Percentiles rank a stretch among this genome's conserved stretches.
These are phyloP conservation scores for Dinocampus coccinellae DNA, from an alignment of 2,888 invertebrate species.

Conservation along the genomic window DNA sequence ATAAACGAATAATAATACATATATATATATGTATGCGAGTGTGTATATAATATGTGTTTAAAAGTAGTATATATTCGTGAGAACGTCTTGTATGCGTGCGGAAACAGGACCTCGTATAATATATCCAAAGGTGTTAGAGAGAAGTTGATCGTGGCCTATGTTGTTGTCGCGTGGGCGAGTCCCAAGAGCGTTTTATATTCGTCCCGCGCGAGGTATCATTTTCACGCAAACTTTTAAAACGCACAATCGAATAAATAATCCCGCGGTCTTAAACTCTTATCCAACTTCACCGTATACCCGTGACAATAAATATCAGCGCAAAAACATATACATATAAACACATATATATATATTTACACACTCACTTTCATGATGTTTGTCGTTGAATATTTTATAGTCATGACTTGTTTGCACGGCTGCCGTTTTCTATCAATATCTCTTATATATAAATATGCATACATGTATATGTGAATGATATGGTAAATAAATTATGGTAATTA, in stretches of 20 bases:
- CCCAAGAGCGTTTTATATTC: conserved; percentile 66
- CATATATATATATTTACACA: neutral
- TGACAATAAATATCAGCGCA: conserved; percentile 60
- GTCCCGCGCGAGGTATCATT: conserved; percentile 65
- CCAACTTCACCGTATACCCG: conserved; percentile 62
- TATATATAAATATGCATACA: neutral
- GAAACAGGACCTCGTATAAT: conserved; percentile 61
- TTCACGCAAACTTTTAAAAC: conserved; percentile 63
- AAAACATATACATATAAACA: conserved; percentile 34
- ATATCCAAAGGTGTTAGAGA: conserved; percentile 54
- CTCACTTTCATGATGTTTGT: conserved; percentile 4
- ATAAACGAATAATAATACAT: no score
- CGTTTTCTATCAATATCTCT: conserved; percentile 1
- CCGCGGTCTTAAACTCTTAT: conserved; percentile 65
- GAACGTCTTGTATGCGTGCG: conserved; percentile 41
- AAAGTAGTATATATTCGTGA: conserved; percentile 30
- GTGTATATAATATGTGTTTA: neutral
- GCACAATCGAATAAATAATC: conserved; percentile 66
- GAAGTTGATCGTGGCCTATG: conserved; percentile 45
- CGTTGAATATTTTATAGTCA: conserved; percentile 15
- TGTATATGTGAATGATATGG: neutral
- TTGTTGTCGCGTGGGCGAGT: conserved; percentile 60
- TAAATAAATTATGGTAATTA: neutral
- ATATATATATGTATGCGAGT: neutral
- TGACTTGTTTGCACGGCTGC: neutral